Conservation (phyloP, 92 coral and sea anemone species). For the Actinernus sp. region DNA sequence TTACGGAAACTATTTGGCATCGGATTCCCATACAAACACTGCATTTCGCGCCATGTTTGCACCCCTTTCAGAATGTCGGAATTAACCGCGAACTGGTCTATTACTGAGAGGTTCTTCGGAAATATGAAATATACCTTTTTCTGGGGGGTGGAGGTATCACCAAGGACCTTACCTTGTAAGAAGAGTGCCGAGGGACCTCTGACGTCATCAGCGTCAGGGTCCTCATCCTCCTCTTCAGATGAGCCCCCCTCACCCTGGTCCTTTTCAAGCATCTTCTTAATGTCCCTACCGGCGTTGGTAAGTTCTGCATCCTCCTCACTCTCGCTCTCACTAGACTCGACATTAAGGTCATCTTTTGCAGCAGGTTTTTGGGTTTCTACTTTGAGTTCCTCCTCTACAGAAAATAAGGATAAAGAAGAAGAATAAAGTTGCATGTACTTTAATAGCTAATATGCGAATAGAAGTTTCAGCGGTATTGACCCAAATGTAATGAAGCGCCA, state of each 20-base stretch:
- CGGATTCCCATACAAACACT: too few relatives aligned
- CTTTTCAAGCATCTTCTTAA: slow-evolving; percentile 88
- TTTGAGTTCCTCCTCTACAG: slow-evolving; percentile 46
- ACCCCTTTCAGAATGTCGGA: too few relatives aligned
- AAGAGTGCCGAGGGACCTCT: slow-evolving; percentile 91
- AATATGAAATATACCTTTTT: too few relatives aligned
- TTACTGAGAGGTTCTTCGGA: too few relatives aligned
- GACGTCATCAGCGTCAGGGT: slow-evolving; percentile 88
- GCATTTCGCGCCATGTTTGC: too few relatives aligned
- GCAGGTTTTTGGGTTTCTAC: slow-evolving; percentile 78
- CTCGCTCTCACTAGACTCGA: slow-evolving; percentile 84
- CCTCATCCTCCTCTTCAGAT: slow-evolving; percentile 84
- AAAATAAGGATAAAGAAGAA: neutral
- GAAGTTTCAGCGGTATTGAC: too few relatives aligned
- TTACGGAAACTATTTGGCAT: too few relatives aligned
- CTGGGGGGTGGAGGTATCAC: too few relatives aligned
- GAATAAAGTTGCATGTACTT: neutral
- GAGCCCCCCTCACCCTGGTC: slow-evolving; percentile 87
- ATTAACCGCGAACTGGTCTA: too few relatives aligned
- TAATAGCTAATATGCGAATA: neutral
- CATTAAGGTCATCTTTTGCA: slow-evolving; percentile 93
- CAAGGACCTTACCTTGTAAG: slow-evolving; percentile 84
- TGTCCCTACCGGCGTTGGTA: slow-evolving; percentile 89
- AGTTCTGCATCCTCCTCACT: slow-evolving; percentile 97
- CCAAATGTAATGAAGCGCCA: too few relatives aligned